A percentile compares a stretch with the other conserved stretches of the same genome.
These are phyloP conservation scores for Sternarchorhynchus goeldii DNA, from an alignment of 2,797 vertebrate genomes.

Conservation along the genomic window DNA sequence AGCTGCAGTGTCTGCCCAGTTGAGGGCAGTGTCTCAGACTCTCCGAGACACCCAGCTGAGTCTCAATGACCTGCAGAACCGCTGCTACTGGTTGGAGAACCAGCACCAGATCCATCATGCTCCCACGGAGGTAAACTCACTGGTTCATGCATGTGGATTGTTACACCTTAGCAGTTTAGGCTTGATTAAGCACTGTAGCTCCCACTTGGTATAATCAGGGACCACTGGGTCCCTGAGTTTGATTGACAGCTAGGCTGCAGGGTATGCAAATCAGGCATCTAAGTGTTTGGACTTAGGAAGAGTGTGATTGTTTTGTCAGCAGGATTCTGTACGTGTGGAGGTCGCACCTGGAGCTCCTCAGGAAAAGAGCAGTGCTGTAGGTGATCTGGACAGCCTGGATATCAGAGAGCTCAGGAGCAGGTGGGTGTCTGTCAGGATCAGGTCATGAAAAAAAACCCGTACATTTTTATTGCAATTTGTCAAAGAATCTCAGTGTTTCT, in stretches of 20 bases:
- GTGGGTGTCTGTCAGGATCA: constrained; percentile 61
- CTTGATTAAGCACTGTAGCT: too few species aligned
- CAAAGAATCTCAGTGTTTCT: background rate
- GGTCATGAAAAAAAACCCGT: background rate
- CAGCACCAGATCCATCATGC: constrained; percentile 64
- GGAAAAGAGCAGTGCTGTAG: constrained; percentile 74
- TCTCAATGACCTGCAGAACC: constrained; percentile 76
- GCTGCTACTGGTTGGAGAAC: constrained; percentile 78
- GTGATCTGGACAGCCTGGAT: constrained; percentile 71
- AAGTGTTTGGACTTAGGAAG: too few species aligned
- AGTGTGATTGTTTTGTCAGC: constrained; percentile 47
- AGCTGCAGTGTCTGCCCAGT: constrained; percentile 71
- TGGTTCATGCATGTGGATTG: background rate
- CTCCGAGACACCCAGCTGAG: constrained; percentile 79
- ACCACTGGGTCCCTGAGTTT: too few species aligned
- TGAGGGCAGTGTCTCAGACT: constrained; percentile 80
- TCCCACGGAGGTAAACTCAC: constrained; percentile 67
- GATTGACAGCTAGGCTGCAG: too few species aligned
- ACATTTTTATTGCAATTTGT: background rate
- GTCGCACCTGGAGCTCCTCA: constrained; percentile 86
- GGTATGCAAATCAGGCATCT: too few species aligned
- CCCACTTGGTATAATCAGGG: too few species aligned
- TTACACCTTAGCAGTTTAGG: too few species aligned
- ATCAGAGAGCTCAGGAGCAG: constrained; percentile 76
- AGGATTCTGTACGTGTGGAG: constrained; percentile 74